These are phyloP conservation scores for Berghia stephanieae DNA, from an alignment of 1,140 invertebrate species.

Conservation along the genomic window DNA sequence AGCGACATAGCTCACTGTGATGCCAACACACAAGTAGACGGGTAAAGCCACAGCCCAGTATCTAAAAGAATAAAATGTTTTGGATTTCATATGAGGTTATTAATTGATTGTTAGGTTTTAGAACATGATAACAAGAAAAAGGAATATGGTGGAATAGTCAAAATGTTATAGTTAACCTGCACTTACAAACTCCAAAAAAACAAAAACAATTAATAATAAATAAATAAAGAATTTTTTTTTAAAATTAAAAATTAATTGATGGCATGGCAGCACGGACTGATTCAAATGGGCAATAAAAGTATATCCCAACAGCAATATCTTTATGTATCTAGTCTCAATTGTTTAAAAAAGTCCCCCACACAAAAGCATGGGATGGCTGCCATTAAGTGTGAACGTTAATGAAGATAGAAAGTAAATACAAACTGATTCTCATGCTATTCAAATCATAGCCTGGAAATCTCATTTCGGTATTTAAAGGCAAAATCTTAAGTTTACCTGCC, in stretches of 20 bases:
- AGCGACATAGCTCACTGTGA: slow-evolving; percentile 80
- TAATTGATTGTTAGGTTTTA: too few species aligned
- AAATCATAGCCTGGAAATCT: too few species aligned
- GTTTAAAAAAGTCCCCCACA: not conserved
- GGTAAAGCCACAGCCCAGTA: slow-evolving; percentile 90
- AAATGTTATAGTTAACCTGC: too few species aligned
- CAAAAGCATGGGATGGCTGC: not conserved
- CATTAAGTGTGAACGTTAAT: not conserved
- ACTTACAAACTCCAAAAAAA: too few species aligned
- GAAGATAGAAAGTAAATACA: too few species aligned
- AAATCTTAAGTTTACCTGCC: too few species aligned
- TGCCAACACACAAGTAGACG: slow-evolving; percentile 77
- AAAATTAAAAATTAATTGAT: not conserved
- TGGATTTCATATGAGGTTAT: not conserved
- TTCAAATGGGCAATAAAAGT: not conserved
- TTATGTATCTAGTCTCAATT: not conserved
- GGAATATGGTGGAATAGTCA: too few species aligned
- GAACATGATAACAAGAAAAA: too few species aligned
- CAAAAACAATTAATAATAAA: not conserved
- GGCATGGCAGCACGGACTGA: not conserved
- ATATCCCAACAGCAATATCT: not conserved
- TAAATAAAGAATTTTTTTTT: not conserved
- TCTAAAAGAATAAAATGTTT: slow-evolving; percentile 37
- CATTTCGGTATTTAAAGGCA: too few species aligned
- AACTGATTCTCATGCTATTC: too few species aligned